These are phyloP conservation scores for Malurus elegans DNA, from an alignment of 2,113 vertebrate genomes.

Conservation along the genomic window DNA sequence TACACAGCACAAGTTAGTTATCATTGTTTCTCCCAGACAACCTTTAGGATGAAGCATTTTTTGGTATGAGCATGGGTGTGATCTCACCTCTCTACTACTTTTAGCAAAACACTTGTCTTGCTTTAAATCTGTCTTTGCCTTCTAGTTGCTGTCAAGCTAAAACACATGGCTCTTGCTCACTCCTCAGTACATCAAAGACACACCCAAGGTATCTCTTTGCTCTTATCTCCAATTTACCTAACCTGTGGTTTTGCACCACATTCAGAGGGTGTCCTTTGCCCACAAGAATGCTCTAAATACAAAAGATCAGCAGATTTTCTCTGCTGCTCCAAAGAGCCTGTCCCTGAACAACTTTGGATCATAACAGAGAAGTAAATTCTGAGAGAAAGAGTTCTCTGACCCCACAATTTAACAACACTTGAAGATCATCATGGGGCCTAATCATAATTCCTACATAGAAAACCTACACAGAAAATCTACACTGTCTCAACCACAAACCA, in stretches of 20 bases:
- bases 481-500: not conserved
- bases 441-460: not conserved
- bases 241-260: not conserved
- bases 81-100: not conserved
- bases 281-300: not conserved
- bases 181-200: not conserved
- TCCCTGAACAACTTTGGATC: not conserved
- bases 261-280: not conserved
- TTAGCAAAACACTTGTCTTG: not conserved
- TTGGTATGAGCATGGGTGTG: not conserved
- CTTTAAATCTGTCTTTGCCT: not conserved
- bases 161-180: rapidly evolving
- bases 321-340: not conserved
- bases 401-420: not conserved
- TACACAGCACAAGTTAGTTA: not conserved
- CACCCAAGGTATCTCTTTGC: not conserved
- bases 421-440: not conserved
- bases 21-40: not conserved
- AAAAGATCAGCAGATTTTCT: not conserved
- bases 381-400: not conserved
- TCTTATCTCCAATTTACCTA: not conserved
- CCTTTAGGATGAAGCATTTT: not conserved
- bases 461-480: not conserved
- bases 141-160: not conserved
- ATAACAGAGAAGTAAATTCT: not conserved